Conservation (phyloP, 2,888 invertebrate genomes). For the Drosophila multiciliata region DNA sequence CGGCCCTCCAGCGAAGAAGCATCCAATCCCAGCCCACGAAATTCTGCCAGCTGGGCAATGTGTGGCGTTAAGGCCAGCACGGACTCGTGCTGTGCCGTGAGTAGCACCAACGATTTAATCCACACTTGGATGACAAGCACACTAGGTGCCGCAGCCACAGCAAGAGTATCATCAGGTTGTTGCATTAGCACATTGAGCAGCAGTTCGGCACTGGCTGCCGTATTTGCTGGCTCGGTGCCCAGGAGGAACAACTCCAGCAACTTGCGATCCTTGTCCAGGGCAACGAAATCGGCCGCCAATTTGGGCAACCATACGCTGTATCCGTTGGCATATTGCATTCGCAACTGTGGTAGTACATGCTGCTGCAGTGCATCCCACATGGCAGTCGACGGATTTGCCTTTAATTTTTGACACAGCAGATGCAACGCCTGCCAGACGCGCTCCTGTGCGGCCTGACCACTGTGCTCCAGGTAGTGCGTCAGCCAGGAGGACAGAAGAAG, state of each 20-base stretch:
- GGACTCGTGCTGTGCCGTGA: slow-evolving; percentile 80
- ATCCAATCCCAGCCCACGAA: slow-evolving; percentile 67
- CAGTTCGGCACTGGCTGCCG: slow-evolving; percentile 76
- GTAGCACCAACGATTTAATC: slow-evolving; percentile 82
- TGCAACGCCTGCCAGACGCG: slow-evolving; percentile 82
- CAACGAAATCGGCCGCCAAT: slow-evolving; percentile 81
- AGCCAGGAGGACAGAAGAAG: slow-evolving; percentile 83
- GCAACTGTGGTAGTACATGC: slow-evolving; percentile 81
- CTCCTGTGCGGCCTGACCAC: slow-evolving; percentile 82
- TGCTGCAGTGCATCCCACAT: slow-evolving; percentile 78
- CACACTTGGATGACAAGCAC: slow-evolving; percentile 81
- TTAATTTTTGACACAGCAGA: slow-evolving; percentile 64
- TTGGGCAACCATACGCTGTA: slow-evolving; percentile 81
- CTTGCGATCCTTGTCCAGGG: slow-evolving; percentile 70
- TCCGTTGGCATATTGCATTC: slow-evolving; percentile 76
- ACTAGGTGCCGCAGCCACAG: slow-evolving; percentile 35
- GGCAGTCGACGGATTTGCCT: slow-evolving; percentile 15
- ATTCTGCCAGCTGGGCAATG: slow-evolving; percentile 76
- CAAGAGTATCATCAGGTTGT: slow-evolving; percentile 1
- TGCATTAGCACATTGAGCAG: slow-evolving; percentile 67
- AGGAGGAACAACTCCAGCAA: slow-evolving; percentile 71
- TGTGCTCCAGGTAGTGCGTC: slow-evolving; percentile 79
- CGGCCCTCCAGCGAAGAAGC: slow-evolving; percentile 72
- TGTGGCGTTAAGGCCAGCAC: slow-evolving; percentile 74
- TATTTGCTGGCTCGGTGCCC: slow-evolving; percentile 73